Conservation (phyloP, 30 jellyfish, hydroid and myxozoan species). For the Hydractinia echinata region DNA sequence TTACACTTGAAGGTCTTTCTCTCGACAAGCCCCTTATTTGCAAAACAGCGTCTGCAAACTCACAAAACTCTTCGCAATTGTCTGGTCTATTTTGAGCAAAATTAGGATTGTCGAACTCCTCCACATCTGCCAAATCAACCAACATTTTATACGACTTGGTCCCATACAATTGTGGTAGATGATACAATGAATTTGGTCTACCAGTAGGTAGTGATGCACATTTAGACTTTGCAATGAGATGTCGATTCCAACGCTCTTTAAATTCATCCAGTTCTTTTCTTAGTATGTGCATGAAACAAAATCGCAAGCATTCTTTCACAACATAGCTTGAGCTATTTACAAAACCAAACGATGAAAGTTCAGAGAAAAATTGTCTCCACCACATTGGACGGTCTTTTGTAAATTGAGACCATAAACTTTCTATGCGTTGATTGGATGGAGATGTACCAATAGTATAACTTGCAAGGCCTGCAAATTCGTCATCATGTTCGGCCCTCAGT, state of each 20-base stretch:
- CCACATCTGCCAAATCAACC: neutral
- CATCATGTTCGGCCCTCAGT: too few relatives aligned
- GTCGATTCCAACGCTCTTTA: constrained; percentile 47
- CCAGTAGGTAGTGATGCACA: constrained; percentile 44
- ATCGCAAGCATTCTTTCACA: constrained; percentile 43
- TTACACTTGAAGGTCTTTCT: too few relatives aligned
- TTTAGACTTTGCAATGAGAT: constrained; percentile 25
- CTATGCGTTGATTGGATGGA: constrained; percentile 63
- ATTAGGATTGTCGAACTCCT: too few relatives aligned
- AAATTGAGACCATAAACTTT: constrained; percentile 59
- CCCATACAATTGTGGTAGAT: constrained; percentile 23
- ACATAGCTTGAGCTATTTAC: constrained; percentile 34
- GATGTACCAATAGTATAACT: too few relatives aligned
- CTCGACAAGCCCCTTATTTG: too few relatives aligned
- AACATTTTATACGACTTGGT: neutral
- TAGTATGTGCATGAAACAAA: constrained; percentile 49
- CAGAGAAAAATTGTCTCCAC: constrained; percentile 58
- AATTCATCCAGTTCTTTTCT: constrained; percentile 50
- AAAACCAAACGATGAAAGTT: constrained; percentile 32
- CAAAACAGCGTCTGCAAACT: too few relatives aligned
- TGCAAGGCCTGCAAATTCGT: too few relatives aligned
- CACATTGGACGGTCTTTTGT: constrained; percentile 49
- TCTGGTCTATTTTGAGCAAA: too few relatives aligned
- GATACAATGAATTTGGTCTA: constrained; percentile 52
- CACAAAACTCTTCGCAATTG: too few relatives aligned